Conservation (phyloP, 2,797 vertebrate genomes). For the Sebastes nivosus region DNA sequence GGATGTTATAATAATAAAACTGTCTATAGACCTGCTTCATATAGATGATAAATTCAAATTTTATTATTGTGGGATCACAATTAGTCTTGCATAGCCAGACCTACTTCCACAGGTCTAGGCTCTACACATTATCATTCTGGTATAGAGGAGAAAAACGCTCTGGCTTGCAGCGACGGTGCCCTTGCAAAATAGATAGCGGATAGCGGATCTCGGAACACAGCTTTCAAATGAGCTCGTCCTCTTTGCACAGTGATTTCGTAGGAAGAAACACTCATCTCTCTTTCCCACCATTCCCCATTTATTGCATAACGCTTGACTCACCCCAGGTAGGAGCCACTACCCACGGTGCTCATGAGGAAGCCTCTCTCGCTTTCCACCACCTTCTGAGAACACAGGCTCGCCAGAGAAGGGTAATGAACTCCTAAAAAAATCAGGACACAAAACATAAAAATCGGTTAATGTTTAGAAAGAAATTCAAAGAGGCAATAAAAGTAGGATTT, state of each 20-base stretch:
- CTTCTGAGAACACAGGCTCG: slow-evolving; percentile 93
- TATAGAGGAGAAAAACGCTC: neutral
- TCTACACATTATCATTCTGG: neutral
- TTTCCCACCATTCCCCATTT: neutral
- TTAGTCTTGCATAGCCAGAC: neutral
- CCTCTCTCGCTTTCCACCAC: slow-evolving; percentile 91
- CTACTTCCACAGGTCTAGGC: neutral
- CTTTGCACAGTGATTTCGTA: neutral
- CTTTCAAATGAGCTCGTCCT: neutral
- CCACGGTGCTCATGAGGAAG: slow-evolving; percentile 94
- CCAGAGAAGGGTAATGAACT: slow-evolving; percentile 93
- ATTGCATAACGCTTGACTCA: slow-evolving; percentile 76
- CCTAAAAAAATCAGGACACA: slow-evolving; percentile 73
- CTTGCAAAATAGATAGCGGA: neutral
- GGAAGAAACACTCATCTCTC: neutral
- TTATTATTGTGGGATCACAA: neutral
- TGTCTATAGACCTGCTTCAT: neutral
- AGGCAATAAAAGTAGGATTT: neutral
- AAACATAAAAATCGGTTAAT: neutral
- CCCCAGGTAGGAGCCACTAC: slow-evolving; percentile 95
- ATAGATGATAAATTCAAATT: neutral
- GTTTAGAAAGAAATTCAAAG: neutral
- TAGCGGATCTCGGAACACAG: neutral
- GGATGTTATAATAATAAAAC: neutral
- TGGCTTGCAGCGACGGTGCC: neutral